A percentile compares a stretch with the other conserved stretches of the same genome.
Evolutionary conservation across 2,888 invertebrate species (phyloP).

Genomic region (Agrilus biguttatus): DNA sequence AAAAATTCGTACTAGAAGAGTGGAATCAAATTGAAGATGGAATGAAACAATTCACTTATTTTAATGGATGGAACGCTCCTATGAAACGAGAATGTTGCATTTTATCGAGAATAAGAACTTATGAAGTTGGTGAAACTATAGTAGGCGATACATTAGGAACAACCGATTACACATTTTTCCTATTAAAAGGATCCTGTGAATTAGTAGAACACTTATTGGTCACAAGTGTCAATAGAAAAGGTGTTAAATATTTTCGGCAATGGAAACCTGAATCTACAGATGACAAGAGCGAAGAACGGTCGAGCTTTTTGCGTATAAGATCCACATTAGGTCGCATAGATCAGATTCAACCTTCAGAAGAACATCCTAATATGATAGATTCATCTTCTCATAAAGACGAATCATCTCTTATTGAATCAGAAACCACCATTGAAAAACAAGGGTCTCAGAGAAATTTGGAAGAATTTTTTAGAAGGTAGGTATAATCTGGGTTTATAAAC

Average conservation of each 20-base stretch:
- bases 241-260: constrained; percentile 31
- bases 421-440: too few relatives aligned
- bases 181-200: constrained; percentile 41
- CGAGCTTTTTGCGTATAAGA: too few relatives aligned
- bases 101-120: constrained; percentile 45
- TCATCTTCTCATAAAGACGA: too few relatives aligned
- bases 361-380: too few relatives aligned
- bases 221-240: constrained; percentile 24
- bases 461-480: too few relatives aligned
- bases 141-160: constrained; percentile 38
- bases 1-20: constrained; percentile 40
- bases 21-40: constrained; percentile 47
- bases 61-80: constrained; percentile 43
- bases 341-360: too few relatives aligned
- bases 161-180: constrained; percentile 32
- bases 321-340: too few relatives aligned
- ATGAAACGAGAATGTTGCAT: constrained; percentile 50
- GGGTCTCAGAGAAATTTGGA: too few relatives aligned
- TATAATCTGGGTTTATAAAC: too few relatives aligned
- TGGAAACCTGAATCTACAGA: constrained; percentile 28
- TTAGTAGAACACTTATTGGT: constrained; percentile 43
- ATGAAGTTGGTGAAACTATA: constrained; percentile 38
- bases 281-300: too few relatives aligned
- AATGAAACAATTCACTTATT: constrained; percentile 48
- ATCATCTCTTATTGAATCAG: too few relatives aligned